Evolutionary conservation across 2,797 vertebrate species (phyloP), one percentile per base, ranked within the genome.

Genomic region (Xiphorhynchus erythropygius): DNA sequence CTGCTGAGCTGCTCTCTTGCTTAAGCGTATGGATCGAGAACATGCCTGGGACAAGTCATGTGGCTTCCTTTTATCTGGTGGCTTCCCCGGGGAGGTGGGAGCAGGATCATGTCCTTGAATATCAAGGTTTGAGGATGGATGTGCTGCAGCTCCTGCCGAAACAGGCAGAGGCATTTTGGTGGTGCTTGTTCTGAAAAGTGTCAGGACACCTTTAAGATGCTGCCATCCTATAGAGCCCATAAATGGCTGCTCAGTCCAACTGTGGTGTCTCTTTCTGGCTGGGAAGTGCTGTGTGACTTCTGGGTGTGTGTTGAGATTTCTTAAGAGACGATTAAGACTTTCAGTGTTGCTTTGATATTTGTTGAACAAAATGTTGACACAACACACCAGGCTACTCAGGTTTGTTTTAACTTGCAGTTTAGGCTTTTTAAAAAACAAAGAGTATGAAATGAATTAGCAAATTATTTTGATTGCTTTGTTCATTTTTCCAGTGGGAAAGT

Each of bases 391-490:
- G 76, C 50, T 78, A n/a, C 82, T 74, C 4, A 0, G 46, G 22
- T 73, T 73, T 63, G 67, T 62, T 92, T 95, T 69, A 92, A 79
- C 78, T 84, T 35, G 59, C 42, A 57, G 63, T 73, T 84, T 57
- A 76, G 81, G 52, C 52, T 76, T 84, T 6, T 25, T 62, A 76
- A 62, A 77, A 57, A 50, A 75, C 44, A 18, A 23, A 11, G 3
- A n/a, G 44, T 60, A 84, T 70, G 57, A 88, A 93, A 90, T 53
- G 46, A 95, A 93, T 95, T 93, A 96, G 85, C 56, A 74, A 93
- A 95, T 95, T 88, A 84, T 94, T 94, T 92, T 90, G 94, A 92
- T 96, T 78, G 86, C 88, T 95, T 88, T 75, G 46, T 81, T 95
- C 94, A 50, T 75, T 87, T 87, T 95, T 76, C 53, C 82, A 91